Evolutionary conservation across 1,140 invertebrate species (phyloP), one percentile per base, ranked within the genome.

Genomic region (Penaeus japonicus): DNA sequence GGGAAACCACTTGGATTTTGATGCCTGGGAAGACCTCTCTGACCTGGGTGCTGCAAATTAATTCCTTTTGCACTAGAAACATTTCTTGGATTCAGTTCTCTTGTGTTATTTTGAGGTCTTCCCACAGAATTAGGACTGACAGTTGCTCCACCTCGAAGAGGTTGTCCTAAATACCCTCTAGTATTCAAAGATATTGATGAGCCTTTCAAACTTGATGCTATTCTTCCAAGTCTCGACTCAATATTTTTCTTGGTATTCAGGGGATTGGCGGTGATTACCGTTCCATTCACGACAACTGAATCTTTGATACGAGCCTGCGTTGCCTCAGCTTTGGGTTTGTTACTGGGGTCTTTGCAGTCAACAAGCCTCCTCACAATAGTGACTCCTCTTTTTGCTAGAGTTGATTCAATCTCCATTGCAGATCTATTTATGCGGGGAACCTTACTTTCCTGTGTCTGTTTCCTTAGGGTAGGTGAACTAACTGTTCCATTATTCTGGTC

Each of bases 391-490:
- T 81, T 88, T n/a, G 87, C 87, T 59, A 88, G 17, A 10, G 80
- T 88, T 22, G 87, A 88, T 59, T 88, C 87, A 15, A 88, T 88
- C 55, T 88, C 87, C 80, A 82, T 88, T 77, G 87, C 87, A 59
- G 87, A 88, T 30, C 27, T 59, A 35, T 27, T 57, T 55, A 78
- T 85, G 22, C n/a, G 70, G 24, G 12, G 39, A 20, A 18, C 35
- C 17, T 32, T 73, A 7, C n/a, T 73, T 47, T 47, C 47, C 47
- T 47, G 47, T 47, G 47, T 47, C 47, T 47, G 47, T 47, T 47
- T 47, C 47, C 1, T 47, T 47, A 47, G 47, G 47, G 10, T 47
- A 47, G 47, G 47, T 12, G 47, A 47, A 47, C 10, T 47, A 47
- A 15, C 47, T 47, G 47, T 47, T 47, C 47, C 47, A n/a, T 7